A percentile compares a stretch with the other conserved stretches of the same genome.
Conservation (phyloP, 2,797 vertebrate species). For the Falco novaeseelandiae region DNA sequence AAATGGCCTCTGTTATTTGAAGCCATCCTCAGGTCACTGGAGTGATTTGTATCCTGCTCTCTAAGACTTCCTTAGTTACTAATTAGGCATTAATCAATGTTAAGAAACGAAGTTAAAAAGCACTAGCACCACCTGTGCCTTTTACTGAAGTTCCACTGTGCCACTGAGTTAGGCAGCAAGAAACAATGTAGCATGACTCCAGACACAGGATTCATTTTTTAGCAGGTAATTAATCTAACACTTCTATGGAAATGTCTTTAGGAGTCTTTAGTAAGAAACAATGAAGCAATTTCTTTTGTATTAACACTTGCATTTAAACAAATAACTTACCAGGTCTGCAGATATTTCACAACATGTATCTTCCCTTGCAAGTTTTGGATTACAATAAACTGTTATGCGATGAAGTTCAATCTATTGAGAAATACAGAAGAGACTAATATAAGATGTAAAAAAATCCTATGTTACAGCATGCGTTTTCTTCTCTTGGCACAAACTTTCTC, state of each 20-base stretch:
- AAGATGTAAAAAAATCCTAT: background rate
- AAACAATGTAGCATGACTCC: background rate
- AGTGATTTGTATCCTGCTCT: background rate
- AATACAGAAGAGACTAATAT: constrained; percentile 10
- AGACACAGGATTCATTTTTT: background rate
- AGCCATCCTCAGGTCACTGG: background rate
- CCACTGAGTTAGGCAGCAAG: background rate
- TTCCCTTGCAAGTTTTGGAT: constrained; percentile 83
- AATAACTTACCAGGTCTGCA: constrained; percentile 83
- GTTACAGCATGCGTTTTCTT: background rate
- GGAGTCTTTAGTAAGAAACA: background rate
- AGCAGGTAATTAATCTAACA: background rate
- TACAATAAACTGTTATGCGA: constrained; percentile 89
- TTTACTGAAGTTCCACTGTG: background rate
- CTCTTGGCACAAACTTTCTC: background rate
- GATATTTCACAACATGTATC: constrained; percentile 89
- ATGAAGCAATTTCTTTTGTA: background rate
- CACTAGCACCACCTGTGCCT: background rate
- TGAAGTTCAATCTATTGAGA: constrained; percentile 91
- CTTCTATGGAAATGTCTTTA: background rate
- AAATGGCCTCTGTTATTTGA: background rate
- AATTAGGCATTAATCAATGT: background rate
- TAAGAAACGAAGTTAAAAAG: background rate
- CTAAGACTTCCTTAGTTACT: background rate
- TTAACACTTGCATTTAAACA: constrained; percentile 10